Conservation (phyloP, 2,113 vertebrate species). For the Brachypteracias leptosomus region DNA sequence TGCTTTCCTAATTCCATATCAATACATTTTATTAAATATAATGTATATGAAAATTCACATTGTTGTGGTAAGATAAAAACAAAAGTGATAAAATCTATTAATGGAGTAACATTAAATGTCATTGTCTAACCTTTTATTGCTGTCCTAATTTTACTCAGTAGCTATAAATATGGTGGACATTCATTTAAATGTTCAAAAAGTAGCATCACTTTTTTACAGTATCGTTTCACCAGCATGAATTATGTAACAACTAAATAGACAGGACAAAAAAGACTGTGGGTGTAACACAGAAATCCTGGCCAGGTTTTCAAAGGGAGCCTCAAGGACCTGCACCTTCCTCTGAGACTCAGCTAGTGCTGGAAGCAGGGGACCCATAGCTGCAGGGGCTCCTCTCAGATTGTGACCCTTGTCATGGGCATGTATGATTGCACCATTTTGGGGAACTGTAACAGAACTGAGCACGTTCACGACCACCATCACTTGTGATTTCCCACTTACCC, state of each 20-base stretch:
- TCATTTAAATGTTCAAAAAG: not conserved
- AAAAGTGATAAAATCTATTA: constrained; percentile 44
- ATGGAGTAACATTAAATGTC: constrained; percentile 54
- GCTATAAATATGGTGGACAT: not conserved
- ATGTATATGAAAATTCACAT: constrained; percentile 66
- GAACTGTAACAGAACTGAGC: not conserved
- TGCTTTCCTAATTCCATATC: constrained; percentile 67
- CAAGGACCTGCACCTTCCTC: not conserved
- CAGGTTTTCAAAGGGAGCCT: not conserved
- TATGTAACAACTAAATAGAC: not conserved
- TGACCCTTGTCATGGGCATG: not conserved
- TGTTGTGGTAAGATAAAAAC: constrained; percentile 59
- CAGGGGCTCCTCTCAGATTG: not conserved
- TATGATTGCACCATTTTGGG: not conserved
- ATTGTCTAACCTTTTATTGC: constrained; percentile 23
- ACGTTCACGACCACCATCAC: not conserved
- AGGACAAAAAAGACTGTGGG: not conserved
- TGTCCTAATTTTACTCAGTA: constrained; percentile 39
- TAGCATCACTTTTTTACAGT: not conserved
- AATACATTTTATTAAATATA: constrained; percentile 61
- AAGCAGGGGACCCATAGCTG: not conserved
- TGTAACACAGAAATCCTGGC: not conserved
- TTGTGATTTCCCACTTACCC: not conserved
- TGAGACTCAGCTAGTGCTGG: not conserved
- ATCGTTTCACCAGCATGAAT: not conserved